Base-by-base conservation (phyloP, 2,888 invertebrate genomes). In the Cartodere bifasciata region DNA sequence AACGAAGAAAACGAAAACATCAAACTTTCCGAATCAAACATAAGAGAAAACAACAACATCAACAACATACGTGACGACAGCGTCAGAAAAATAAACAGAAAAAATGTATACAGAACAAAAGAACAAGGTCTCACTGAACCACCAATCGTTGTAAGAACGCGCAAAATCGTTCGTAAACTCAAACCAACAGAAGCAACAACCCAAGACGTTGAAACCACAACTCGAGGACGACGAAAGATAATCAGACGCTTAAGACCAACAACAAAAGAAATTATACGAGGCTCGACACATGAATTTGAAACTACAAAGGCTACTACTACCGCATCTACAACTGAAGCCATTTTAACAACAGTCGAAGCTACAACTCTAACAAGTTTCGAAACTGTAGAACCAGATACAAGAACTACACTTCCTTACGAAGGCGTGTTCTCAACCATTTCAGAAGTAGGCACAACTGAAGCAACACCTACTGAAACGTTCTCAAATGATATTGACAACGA, bases 11-110 rank as follows among this genome's bases (percentile, higher is more conserved):
- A 50, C 16, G 61, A 61, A 43, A 57, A 60, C 35, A 60, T 62
- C 29, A 60, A 58, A 41, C 42, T 61, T 20, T 61, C 62, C 0
- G 60, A 60, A 42, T 58, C 57, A 12, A 61, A 56, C 37, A 58
- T 60, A 15, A 44, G 57, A 31, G 60, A 61, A 47, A 56, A 53
- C 33, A 60, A 53, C 34, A 52, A 56, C 25, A 39, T 55, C 3
- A 55, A 46, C 16, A 41, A 36, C 13, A 34, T 42, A n/a, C n/a
- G n/a, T n/a, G n/a, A n/a, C n/a, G n/a, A n/a, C n/a, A n/a, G n/a
- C n/a, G n/a, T n/a, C n/a, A n/a, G n/a, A n/a, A n/a, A n/a, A n/a
- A n/a, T n/a, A n/a, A n/a, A n/a, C n/a, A n/a, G n/a, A n/a, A n/a
- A n/a, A n/a, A n/a, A n/a, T n/a, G n/a, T n/a, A n/a, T n/a, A n/a